These are phyloP conservation scores for Cydia amplana DNA, from an alignment of 1,140 invertebrate species.

Conservation along the genomic window DNA sequence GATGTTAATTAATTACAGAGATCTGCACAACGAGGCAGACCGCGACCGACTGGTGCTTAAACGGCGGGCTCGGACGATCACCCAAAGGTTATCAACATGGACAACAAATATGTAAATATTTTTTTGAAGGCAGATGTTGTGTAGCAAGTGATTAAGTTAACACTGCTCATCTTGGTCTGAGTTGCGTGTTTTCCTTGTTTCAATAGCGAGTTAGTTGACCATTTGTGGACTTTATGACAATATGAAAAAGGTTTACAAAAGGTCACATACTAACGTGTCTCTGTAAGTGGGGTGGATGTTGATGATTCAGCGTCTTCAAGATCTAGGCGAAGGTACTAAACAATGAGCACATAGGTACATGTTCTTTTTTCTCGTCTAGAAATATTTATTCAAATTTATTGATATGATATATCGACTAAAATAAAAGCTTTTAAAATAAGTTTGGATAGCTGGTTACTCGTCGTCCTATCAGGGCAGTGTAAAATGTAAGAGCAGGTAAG, in stretches of 20 bases:
- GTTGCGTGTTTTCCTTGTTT: slow-evolving; percentile 23
- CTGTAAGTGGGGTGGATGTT: neutral
- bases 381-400: too few relatives aligned
- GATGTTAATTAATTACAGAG: neutral
- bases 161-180: slow-evolving; percentile 7
- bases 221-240: neutral
- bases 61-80: slow-evolving; percentile 36
- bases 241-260: neutral
- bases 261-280: neutral
- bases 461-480: too few relatives aligned
- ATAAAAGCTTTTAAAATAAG: too few relatives aligned
- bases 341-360: neutral
- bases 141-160: slow-evolving; percentile 6
- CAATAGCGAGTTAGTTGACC: neutral
- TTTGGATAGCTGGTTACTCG: too few relatives aligned
- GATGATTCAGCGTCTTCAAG: neutral
- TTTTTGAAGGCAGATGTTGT: slow-evolving; percentile 36
- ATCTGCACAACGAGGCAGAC: slow-evolving; percentile 19
- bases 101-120: slow-evolving; percentile 38
- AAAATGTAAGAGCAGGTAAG: too few relatives aligned
- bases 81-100: slow-evolving; percentile 52
- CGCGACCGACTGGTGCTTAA: slow-evolving; percentile 45
- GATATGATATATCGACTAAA: too few relatives aligned
- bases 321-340: too few relatives aligned
- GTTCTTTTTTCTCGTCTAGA: slow-evolving; percentile 34